A percentile compares a stretch with the other conserved stretches of the same genome.
Evolutionary conservation across 1,140 invertebrate genomes (phyloP).

Genomic region (Euura saliciscinereae): DNA sequence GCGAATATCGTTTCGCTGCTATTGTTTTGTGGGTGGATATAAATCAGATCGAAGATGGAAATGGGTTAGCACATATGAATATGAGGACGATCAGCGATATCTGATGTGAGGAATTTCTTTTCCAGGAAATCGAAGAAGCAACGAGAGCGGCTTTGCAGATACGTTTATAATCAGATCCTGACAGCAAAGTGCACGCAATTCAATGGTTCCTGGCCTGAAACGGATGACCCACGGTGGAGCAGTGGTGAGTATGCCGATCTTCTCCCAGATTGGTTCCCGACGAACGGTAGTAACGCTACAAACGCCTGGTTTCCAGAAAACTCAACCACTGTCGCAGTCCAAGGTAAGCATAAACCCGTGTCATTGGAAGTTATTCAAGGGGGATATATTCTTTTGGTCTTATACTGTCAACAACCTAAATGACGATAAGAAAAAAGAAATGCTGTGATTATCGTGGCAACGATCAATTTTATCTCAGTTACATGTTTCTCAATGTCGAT

Average conservation of each 20-base stretch:
- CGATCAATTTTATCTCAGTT: too few relatives aligned
- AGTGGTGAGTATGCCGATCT: constrained; percentile 51
- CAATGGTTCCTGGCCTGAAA: constrained; percentile 57
- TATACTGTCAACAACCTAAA: too few relatives aligned
- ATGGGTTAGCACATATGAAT: too few relatives aligned
- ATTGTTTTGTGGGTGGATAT: too few relatives aligned
- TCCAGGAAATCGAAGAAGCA: constrained; percentile 70
- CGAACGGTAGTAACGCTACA: constrained; percentile 50
- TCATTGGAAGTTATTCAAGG: too few relatives aligned
- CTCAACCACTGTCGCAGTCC: constrained; percentile 38
- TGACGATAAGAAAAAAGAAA: too few relatives aligned
- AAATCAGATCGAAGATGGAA: too few relatives aligned
- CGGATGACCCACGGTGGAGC: constrained; percentile 48
- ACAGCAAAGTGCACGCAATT: constrained; percentile 66
- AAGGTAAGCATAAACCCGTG: constrained; percentile 31
- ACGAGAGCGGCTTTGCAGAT: constrained; percentile 70
- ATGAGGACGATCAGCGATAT: too few relatives aligned
- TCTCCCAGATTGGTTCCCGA: constrained; percentile 48
- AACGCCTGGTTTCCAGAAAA: constrained; percentile 45
- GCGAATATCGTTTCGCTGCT: too few relatives aligned
- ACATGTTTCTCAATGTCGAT: neutral
- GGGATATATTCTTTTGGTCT: too few relatives aligned
- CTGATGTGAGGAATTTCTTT: neutral
- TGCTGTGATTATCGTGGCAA: too few relatives aligned
- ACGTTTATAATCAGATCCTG: constrained; percentile 67